Evolutionary conservation across 2,797 vertebrate genomes (phyloP), one percentile per base, ranked within the genome.

Genomic region (Tenualosa thibaudeaui): DNA sequence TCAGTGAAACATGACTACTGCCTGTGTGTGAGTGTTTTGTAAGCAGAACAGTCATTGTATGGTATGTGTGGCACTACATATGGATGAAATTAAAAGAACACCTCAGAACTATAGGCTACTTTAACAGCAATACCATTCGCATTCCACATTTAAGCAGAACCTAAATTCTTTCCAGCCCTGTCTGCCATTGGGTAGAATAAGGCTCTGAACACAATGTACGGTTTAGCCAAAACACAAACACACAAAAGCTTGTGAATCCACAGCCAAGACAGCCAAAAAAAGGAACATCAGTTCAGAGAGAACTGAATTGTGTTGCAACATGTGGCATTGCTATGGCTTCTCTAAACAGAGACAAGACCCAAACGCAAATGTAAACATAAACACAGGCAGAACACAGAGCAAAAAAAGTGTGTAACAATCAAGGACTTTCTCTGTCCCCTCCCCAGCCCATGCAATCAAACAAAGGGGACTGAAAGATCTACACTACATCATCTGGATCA

Each of bases 211-310:
- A 87, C 85, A 71, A 84, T 83, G 88, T 90, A 75, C 88, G 15
- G 81, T 81, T 88, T 85, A 89, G 87, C 89, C 89, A 89, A 87
- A 65, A 68, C 85, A 83, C 85, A 85, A 12, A 85, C 86, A 85
- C 86, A 88, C 90, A 89, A 75, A 84, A 31, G 50, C 86, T 81
- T 81, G 60, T 53, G 62, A 49, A 87, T 43, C 49, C 82, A 60
- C 53, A 89, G 78, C 84, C 85, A 89, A 31, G 75, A 54, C 31
- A 31, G 31, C 31, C 31, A 90, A 89, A 58, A 51, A 51, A 9
- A 51, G 10, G 54, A 50, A 54, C 31, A 65, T 86, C 84, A 50
- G 86, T 85, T 87, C 78, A 84, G 84, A 84, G 82, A 5, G 84
- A 81, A 86, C 87, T 17, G 62, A 88, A 81, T 83, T 71, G 89